Evolutionary conservation across 2,888 invertebrate genomes (phyloP).

Genomic region (Calliphora vomitoria): DNA sequence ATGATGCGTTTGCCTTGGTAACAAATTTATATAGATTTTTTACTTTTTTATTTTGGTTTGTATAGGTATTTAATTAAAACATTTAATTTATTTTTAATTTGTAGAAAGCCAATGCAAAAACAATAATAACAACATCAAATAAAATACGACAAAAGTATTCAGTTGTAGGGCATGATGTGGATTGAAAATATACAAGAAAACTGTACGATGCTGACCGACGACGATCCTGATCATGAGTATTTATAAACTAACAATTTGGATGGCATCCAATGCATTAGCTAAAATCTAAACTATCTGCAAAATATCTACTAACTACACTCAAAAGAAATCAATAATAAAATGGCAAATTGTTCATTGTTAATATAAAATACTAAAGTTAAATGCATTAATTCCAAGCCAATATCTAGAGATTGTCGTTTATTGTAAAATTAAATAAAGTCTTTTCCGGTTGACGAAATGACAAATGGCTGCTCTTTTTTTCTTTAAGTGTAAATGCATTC

Average conservation of each 20-base stretch:
- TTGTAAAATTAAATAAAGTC: too few relatives aligned
- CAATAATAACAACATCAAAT: conserved; percentile 14
- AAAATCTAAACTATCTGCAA: conserved; percentile 67
- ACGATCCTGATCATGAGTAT: conserved; percentile 78
- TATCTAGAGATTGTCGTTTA: too few relatives aligned
- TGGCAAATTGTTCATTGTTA: too few relatives aligned
- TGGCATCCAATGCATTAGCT: conserved; percentile 83
- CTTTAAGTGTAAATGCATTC: conserved; percentile 37
- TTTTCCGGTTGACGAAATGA: neutral
- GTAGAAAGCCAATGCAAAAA: conserved; percentile 7
- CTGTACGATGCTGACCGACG: conserved; percentile 64
- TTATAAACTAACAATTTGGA: conserved; percentile 84
- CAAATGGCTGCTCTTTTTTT: neutral
- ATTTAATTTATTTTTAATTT: conserved; percentile 56
- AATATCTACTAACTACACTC: conserved; percentile 47
- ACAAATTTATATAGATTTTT: conserved; percentile 54
- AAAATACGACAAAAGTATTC: conserved; percentile 23
- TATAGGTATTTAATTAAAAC: conserved; percentile 55
- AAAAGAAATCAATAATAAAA: neutral
- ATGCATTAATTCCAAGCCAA: too few relatives aligned
- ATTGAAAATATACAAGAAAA: conserved; percentile 43
- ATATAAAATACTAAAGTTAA: too few relatives aligned
- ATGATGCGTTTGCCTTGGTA: conserved; percentile 69
- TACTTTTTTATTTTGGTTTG: neutral
- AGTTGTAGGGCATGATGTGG: conserved; percentile 52